Conservation (phyloP, 2,113 vertebrate species). For the Erythrocercus mccallii region DNA sequence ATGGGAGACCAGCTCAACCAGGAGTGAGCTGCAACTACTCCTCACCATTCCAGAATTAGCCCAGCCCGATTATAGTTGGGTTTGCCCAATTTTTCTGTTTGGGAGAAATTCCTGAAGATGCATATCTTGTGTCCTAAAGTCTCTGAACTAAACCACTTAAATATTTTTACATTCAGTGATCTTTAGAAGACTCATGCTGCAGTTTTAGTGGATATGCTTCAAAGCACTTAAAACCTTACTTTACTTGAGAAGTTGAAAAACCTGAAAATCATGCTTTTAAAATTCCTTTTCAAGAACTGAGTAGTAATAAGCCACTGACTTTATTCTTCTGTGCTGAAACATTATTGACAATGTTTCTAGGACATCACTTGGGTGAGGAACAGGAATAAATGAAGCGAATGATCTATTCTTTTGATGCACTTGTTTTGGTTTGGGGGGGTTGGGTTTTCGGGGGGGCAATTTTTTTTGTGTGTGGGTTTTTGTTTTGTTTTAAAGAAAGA, state of each 20-base stretch:
- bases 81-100: neutral
- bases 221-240: slow-evolving; percentile 16
- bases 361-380: neutral
- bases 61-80: neutral
- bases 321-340: neutral
- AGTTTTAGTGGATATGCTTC: slow-evolving; percentile 12
- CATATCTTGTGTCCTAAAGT: neutral
- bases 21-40: neutral
- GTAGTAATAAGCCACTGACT: neutral
- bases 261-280: slow-evolving; percentile 42
- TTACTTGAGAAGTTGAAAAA: slow-evolving; percentile 29
- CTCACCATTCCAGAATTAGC: neutral
- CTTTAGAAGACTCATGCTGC: neutral
- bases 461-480: neutral
- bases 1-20: neutral
- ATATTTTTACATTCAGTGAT: neutral
- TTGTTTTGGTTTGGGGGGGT: neutral
- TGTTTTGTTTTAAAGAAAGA: neutral
- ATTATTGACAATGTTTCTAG: neutral
- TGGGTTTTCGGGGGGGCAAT: neutral
- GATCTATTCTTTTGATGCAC: neutral
- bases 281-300: neutral
- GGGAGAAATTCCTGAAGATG: neutral
- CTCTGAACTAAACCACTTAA: neutral
- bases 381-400: neutral